Evolutionary conservation across 2,888 invertebrate species (phyloP), one percentile per base, ranked within the genome.

Genomic region (Stenurella melanura): DNA sequence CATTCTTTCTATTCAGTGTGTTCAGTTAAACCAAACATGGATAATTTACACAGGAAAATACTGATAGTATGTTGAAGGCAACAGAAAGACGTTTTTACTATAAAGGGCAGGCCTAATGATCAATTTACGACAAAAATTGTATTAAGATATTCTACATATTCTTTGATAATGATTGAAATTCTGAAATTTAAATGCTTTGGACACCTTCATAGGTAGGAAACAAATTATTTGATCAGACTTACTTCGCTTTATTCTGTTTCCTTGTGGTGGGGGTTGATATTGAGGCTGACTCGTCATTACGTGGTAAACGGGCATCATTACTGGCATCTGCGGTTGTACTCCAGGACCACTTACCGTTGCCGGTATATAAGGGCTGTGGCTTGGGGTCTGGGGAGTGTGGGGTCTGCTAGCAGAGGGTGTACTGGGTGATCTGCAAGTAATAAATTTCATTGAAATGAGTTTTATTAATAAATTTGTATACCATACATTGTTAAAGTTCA

Each of bases 361-460:
- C 87, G 80, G 85, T n/a, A 89, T 87, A 77, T 89, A 89, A 0
- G 88, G 88, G 71, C 85, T 87, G 78, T 87, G 88, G 77, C 88
- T 88, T 30, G 96, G 96, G 50, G 96, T 96, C 89, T 96, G 96
- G 42, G 96, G 96, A 58, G 96, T 96, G 88, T 96, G 96, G 54
- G 96, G 96, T 81, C 95, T 92, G 86, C 90, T 93, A 50, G 92
- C 92, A 26, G 92, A 92, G n/a, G 93, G 93, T 19, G 93, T 93
- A 85, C 93, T 93, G 15, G 93, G 93, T 34, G 93, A 93, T 74
- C 89, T 89, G 69, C 57, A 79, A 76, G 63, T 58, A 42, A 18
- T 42, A 0, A 19, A 34, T n/a, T 30, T 38, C 19, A 15, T 1
- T 11, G 15, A 34, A 63, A 15, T 1, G 17, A 11, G 30, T 34